Conservation (phyloP, 1,140 invertebrate genomes). For the Bombus sibiricus region DNA sequence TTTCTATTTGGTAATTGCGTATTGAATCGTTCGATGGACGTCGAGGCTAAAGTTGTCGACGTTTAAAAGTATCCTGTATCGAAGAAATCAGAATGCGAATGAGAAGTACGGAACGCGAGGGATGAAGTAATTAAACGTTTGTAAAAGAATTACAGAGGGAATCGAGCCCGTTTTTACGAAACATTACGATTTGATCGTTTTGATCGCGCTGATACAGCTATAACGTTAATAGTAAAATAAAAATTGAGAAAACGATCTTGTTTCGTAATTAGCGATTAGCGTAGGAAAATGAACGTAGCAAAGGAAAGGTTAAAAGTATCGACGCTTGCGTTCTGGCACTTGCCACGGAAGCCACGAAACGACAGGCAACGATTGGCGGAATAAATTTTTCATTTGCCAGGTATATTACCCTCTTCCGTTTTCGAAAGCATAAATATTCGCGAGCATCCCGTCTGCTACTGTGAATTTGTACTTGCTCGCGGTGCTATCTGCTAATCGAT, state of each 20-base stretch:
- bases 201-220: too few relatives aligned
- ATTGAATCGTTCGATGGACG: neutral
- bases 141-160: neutral
- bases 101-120: too few relatives aligned
- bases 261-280: too few relatives aligned
- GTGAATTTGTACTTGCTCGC: constrained; percentile 62
- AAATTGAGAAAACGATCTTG: too few relatives aligned
- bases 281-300: neutral
- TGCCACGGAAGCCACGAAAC: neutral
- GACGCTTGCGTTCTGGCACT: neutral
- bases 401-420: constrained; percentile 38
- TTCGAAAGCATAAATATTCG: constrained; percentile 60
- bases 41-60: neutral
- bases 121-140: neutral
- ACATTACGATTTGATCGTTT: too few relatives aligned
- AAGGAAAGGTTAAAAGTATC: neutral
- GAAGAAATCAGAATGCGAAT: neutral
- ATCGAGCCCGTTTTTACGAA: too few relatives aligned
- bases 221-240: too few relatives aligned
- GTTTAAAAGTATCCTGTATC: neutral
- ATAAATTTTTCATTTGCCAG: constrained; percentile 49
- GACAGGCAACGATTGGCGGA: constrained; percentile 16
- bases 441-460: constrained; percentile 35
- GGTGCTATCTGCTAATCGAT: constrained; percentile 64
- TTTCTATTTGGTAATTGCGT: neutral